A percentile compares a stretch with the other conserved stretches of the same genome.
These are phyloP conservation scores for Crenuchus spilurus DNA, from an alignment of 2,797 vertebrate species.

Conservation along the genomic window DNA sequence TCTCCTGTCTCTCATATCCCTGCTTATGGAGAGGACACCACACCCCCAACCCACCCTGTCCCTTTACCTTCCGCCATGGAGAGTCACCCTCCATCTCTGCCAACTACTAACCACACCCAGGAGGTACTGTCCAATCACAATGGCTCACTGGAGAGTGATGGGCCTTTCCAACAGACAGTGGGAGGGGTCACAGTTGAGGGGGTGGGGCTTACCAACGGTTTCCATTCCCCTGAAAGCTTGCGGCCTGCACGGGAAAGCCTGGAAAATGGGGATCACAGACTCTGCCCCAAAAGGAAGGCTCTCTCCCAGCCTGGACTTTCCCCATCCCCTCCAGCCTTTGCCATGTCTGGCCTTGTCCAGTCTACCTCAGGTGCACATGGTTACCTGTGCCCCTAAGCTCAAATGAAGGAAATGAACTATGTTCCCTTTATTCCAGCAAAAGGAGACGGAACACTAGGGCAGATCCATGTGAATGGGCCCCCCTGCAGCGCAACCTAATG, in stretches of 20 bases:
- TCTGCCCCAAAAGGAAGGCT: slow-evolving; percentile 68
- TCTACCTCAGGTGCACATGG: slow-evolving; percentile 78
- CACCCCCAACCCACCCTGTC: slow-evolving; percentile 39
- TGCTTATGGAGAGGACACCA: slow-evolving; percentile 41
- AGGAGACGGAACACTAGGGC: slow-evolving; percentile 3
- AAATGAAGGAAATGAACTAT: slow-evolving; percentile 41
- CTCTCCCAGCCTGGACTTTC: slow-evolving; percentile 60
- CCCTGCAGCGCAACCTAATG: neutral
- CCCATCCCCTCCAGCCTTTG: slow-evolving; percentile 70
- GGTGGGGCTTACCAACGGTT: slow-evolving; percentile 80
- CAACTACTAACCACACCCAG: slow-evolving; percentile 59
- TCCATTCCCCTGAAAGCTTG: slow-evolving; percentile 73
- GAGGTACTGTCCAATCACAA: slow-evolving; percentile 68
- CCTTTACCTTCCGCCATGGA: slow-evolving; percentile 31
- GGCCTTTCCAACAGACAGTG: slow-evolving; percentile 44
- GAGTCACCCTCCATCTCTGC: slow-evolving; percentile 55
- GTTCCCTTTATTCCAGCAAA: slow-evolving; percentile 24
- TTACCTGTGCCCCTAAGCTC: slow-evolving; percentile 75
- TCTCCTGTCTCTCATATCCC: slow-evolving; percentile 60
- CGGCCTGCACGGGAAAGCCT: slow-evolving; percentile 64
- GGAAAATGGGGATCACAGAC: slow-evolving; percentile 76
- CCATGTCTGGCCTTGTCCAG: slow-evolving; percentile 75
- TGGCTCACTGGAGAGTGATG: slow-evolving; percentile 55
- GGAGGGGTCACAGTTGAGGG: slow-evolving; percentile 59
- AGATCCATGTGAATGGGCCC: neutral